Conservation (phyloP, 2,888 invertebrate species). For the Apotomis turbidana region DNA sequence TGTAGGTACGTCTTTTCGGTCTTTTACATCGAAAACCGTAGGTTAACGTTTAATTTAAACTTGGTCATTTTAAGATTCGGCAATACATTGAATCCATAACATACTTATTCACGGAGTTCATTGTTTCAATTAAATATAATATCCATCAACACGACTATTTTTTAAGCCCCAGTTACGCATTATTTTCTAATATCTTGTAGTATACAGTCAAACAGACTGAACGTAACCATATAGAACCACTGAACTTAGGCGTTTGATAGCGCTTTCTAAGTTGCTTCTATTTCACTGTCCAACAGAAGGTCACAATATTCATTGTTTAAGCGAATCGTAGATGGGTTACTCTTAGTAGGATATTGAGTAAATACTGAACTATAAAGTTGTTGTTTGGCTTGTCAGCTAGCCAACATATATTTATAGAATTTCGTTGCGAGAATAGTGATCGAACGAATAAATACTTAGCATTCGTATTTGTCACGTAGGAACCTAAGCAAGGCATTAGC, state of each 20-base stretch:
- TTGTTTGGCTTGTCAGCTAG: slow-evolving; percentile 9
- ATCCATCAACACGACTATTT: not conserved
- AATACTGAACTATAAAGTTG: not conserved
- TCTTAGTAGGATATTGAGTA: too few relatives aligned
- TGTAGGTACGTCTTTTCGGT: too few relatives aligned
- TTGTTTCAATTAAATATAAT: too few relatives aligned
- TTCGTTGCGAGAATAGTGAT: not conserved
- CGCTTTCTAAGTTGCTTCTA: not conserved
- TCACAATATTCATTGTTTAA: not conserved
- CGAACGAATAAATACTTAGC: not conserved
- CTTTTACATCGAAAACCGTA: too few relatives aligned
- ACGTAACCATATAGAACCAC: too few relatives aligned
- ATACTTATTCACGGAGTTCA: too few relatives aligned
- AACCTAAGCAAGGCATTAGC: too few relatives aligned
- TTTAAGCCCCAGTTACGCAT: not conserved
- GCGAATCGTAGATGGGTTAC: too few relatives aligned
- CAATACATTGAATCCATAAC: not conserved
- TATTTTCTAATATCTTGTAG: not conserved
- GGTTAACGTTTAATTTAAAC: too few relatives aligned
- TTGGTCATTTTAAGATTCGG: slow-evolving; percentile 8
- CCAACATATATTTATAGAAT: slow-evolving; percentile 21
- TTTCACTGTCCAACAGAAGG: not conserved
- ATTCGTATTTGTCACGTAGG: too few relatives aligned
- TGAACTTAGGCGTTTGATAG: not conserved
- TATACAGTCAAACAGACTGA: not conserved